Evolutionary conservation across 2,888 invertebrate species (phyloP).

Genomic region (Notodonta ziczac): DNA sequence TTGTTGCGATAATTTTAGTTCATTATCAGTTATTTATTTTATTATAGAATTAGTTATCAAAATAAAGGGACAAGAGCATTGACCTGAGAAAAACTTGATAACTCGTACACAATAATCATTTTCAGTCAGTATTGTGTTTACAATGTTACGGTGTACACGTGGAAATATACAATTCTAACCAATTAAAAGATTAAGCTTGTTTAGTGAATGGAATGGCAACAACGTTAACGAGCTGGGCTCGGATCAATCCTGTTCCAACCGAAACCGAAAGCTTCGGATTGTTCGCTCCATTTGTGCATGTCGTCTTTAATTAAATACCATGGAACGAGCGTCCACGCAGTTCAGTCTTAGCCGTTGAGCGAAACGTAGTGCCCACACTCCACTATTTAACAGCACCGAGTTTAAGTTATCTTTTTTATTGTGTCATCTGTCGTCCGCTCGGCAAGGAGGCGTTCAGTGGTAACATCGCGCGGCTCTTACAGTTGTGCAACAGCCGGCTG

Average conservation of each 20-base stretch:
- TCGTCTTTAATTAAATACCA: constrained; percentile 71
- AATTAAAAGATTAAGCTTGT: constrained; percentile 2
- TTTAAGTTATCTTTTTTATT: constrained; percentile 39
- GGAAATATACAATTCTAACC: not conserved
- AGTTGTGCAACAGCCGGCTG: constrained; percentile 72
- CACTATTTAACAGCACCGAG: constrained; percentile 11
- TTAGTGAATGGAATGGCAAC: constrained; percentile 22
- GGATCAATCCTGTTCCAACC: constrained; percentile 81
- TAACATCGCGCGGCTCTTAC: constrained; percentile 52
- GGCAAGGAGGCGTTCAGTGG: constrained; percentile 34
- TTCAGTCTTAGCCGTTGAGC: constrained; percentile 52
- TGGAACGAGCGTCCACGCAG: constrained; percentile 54
- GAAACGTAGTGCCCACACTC: constrained; percentile 14
- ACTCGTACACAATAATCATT: constrained; percentile 7
- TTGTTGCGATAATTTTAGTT: constrained; percentile 6
- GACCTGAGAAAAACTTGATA: constrained; percentile 18
- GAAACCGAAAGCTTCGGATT: constrained; percentile 66
- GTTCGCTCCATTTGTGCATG: constrained; percentile 62
- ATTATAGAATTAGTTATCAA: constrained; percentile 1
- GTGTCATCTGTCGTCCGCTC: constrained; percentile 39
- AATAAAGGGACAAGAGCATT: constrained; percentile 18
- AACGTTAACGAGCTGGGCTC: constrained; percentile 53
- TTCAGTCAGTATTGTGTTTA: constrained; percentile 3
- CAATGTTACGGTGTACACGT: not conserved
- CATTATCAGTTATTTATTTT: constrained; percentile 16